These are phyloP conservation scores for Tetramorium simillimum DNA, from an alignment of 1,140 invertebrate genomes.

Conservation along the genomic window DNA sequence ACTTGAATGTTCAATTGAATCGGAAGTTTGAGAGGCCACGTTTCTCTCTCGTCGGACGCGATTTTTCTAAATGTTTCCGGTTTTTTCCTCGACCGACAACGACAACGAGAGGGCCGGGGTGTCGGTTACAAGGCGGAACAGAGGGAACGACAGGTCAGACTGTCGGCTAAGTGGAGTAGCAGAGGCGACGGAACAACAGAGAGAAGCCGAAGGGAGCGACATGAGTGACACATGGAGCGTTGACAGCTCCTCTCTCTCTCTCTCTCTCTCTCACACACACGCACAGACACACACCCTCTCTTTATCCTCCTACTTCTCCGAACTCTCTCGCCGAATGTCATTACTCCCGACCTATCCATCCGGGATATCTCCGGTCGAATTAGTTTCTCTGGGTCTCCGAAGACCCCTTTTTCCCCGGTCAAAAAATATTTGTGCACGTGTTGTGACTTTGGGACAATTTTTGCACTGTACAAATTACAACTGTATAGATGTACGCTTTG, in stretches of 20 bases:
- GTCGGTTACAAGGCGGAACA: conserved; percentile 69
- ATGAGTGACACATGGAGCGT: conserved; percentile 74
- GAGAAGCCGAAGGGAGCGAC: conserved; percentile 70
- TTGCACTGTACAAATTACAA: background rate
- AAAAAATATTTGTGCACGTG: background rate
- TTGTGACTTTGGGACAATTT: background rate
- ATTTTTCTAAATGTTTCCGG: conserved; percentile 63
- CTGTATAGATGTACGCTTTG: background rate
- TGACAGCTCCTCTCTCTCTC: conserved; percentile 65
- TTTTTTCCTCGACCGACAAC: conserved; percentile 34
- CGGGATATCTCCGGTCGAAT: conserved; percentile 63
- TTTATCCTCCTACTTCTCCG: background rate
- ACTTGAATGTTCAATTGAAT: background rate
- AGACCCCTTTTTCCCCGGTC: background rate
- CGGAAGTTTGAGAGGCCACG: background rate
- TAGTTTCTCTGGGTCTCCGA: conserved; percentile 34
- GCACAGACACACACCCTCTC: too few species aligned
- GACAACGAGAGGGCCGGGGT: conserved; percentile 58
- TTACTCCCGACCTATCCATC: conserved; percentile 67
- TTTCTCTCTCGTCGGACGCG: conserved; percentile 23
- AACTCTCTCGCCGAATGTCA: conserved; percentile 67
- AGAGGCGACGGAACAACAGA: conserved; percentile 69
- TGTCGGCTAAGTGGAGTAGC: conserved; percentile 73
- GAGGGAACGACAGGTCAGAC: conserved; percentile 69
- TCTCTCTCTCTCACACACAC: background rate